Conservation (phyloP, 2,113 vertebrate genomes). For the Sakesphorus luctuosus region DNA sequence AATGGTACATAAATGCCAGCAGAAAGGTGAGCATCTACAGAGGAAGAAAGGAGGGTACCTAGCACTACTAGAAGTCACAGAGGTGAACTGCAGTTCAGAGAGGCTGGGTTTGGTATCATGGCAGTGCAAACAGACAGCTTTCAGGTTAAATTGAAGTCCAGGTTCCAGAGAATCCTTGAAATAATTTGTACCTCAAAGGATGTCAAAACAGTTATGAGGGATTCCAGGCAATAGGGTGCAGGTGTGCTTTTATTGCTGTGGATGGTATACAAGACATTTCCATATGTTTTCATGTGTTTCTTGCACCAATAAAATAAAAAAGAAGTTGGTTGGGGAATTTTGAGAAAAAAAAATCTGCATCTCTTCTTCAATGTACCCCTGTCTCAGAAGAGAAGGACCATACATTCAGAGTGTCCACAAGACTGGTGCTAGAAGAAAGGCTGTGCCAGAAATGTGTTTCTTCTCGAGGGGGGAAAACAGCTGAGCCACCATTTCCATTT, state of each 20-base stretch:
- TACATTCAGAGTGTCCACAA: neutral
- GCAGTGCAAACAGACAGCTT: neutral
- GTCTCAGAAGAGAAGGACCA: accelerated
- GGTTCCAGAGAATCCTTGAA: neutral
- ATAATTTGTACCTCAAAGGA: neutral
- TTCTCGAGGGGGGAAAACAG: neutral
- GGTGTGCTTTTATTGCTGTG: neutral
- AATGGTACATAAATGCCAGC: accelerated
- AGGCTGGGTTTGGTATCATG: neutral
- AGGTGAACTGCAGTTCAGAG: neutral
- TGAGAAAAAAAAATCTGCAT: neutral
- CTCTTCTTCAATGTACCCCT: neutral
- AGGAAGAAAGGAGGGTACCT: neutral
- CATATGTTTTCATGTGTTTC: accelerated
- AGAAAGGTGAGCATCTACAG: neutral
- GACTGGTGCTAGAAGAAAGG: neutral
- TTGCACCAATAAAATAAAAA: neutral
- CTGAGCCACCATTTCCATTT: neutral
- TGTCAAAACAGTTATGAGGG: neutral
- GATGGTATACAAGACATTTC: neutral
- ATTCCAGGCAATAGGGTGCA: neutral
- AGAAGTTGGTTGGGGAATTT: neutral
- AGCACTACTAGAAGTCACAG: neutral
- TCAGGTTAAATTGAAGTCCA: neutral
- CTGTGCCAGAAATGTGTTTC: neutral